Evolutionary conservation across 2,888 invertebrate species (phyloP).

Genomic region (Phyllotreta cruciferae): DNA sequence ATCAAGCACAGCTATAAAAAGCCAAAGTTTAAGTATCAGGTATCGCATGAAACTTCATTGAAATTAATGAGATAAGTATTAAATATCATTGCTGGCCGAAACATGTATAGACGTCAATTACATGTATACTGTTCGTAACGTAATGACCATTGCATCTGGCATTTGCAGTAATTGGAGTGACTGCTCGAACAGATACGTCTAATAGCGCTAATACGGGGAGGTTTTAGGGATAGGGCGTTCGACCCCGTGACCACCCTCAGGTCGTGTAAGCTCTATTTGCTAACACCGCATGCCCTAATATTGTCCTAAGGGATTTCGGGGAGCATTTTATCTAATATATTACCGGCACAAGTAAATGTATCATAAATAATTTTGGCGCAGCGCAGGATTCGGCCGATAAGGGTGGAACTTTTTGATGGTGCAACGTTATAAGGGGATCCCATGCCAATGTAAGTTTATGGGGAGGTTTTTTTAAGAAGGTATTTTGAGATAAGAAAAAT

Average conservation of each 20-base stretch:
- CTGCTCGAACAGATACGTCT: constrained; percentile 55
- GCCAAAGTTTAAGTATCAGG: no score
- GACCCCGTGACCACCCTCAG: constrained; percentile 43
- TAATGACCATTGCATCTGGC: constrained; percentile 44
- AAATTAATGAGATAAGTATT: constrained; percentile 12
- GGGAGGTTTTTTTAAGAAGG: no score
- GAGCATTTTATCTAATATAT: constrained; percentile 53
- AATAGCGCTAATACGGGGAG: constrained; percentile 55
- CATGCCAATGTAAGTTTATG: no score
- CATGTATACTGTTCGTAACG: constrained; percentile 36
- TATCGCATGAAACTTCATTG: no score
- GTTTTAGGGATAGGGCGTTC: constrained; percentile 46
- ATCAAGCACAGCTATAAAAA: no score
- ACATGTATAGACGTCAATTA: constrained; percentile 40
- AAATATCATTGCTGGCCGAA: constrained; percentile 28
- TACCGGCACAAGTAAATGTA: constrained; percentile 47
- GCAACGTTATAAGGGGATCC: constrained; percentile 4
- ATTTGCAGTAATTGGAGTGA: constrained; percentile 55
- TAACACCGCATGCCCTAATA: constrained; percentile 53
- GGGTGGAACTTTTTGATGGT: constrained; percentile 17
- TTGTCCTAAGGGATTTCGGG: constrained; percentile 54
- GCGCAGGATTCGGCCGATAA: constrained; percentile 13
- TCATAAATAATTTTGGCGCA: constrained; percentile 44
- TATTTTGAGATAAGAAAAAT: no score
- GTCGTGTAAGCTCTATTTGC: constrained; percentile 55